Evolutionary conservation across 2,888 invertebrate species (phyloP).

Genomic region (Lathronympha strigana): DNA sequence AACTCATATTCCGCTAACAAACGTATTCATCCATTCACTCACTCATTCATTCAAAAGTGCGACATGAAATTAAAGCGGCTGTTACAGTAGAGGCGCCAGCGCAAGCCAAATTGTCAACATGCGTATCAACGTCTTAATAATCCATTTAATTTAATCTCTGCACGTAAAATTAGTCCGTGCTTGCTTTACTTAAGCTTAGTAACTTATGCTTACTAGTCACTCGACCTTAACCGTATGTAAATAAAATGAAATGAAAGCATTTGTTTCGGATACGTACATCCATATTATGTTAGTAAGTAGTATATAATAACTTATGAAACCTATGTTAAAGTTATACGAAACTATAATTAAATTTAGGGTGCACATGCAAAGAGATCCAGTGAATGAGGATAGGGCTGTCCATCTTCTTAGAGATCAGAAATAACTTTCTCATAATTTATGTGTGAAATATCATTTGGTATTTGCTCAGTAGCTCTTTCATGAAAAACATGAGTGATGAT

Average conservation of each 20-base stretch:
- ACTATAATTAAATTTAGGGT: too few species aligned
- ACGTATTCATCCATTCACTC: neutral
- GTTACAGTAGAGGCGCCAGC: conserved; percentile 47
- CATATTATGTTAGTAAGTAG: too few species aligned
- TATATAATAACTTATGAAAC: too few species aligned
- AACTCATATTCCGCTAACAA: neutral
- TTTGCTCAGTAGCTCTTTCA: too few species aligned
- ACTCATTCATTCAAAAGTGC: neutral
- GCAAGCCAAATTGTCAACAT: conserved; percentile 62
- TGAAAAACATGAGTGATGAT: too few species aligned
- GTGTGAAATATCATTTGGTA: too few species aligned
- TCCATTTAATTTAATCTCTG: conserved; percentile 1
- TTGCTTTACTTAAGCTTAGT: neutral
- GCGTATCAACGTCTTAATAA: conserved; percentile 44
- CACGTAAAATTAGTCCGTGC: neutral
- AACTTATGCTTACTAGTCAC: neutral
- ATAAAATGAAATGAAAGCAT: neutral
- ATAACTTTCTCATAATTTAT: too few species aligned
- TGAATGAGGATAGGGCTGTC: too few species aligned
- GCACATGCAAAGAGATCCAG: too few species aligned
- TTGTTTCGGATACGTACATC: too few species aligned
- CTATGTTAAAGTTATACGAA: too few species aligned
- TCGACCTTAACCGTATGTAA: neutral
- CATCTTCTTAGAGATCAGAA: too few species aligned
- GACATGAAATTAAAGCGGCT: conserved; percentile 35